Base-by-base conservation (phyloP, 2,888 invertebrate species). In the Congeria kusceri region DNA sequence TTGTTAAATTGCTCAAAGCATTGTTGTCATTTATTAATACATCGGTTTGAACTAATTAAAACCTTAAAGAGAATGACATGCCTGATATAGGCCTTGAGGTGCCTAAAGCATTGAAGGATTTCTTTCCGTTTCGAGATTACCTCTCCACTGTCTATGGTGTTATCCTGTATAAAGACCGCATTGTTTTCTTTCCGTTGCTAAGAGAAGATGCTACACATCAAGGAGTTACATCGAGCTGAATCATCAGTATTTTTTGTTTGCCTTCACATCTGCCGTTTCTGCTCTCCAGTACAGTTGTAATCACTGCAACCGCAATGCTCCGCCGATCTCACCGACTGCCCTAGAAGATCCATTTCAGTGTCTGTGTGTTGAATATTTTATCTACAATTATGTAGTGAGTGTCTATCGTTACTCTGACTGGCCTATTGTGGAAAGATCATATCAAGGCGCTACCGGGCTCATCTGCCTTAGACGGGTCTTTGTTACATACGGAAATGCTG, bases 391-490 rank as follows among this genome's bases (percentile, higher is more conserved):
- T 65, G 73, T 86, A 20, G 84, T 86, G 25, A 65, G 84, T 9
- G 87, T 87, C 9, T 86, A 87, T 72, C n/a, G n/a, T n/a, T n/a
- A n/a, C n/a, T n/a, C n/a, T n/a, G n/a, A n/a, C n/a, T n/a, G n/a
- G n/a, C n/a, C 49, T 86, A 29, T 88, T 84, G 61, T 79, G 80
- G 47, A 88, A 87, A 83, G 85, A 84, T 86, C 83, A 84, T 18
- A 84, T 85, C 15, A 69, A 81, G 78, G 82, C 32, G 63, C 86
- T 25, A n/a, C 46, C 3, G 85, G 85, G 13, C 78, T 87, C 15
- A 78, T 86, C 25, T 56, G 84, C 65, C 77, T 88, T 0, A 75
- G 87, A 3, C 69, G 73, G 11, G 73, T 74, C 32, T 88, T 88
- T 46, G 80, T 69, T 23, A 88, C 86, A 18, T 86, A 70, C 58